phyloP scores from a whole-genome alignment of 2,797 vertebrate species.

The Macrochelys suwanniensis region DNA sequence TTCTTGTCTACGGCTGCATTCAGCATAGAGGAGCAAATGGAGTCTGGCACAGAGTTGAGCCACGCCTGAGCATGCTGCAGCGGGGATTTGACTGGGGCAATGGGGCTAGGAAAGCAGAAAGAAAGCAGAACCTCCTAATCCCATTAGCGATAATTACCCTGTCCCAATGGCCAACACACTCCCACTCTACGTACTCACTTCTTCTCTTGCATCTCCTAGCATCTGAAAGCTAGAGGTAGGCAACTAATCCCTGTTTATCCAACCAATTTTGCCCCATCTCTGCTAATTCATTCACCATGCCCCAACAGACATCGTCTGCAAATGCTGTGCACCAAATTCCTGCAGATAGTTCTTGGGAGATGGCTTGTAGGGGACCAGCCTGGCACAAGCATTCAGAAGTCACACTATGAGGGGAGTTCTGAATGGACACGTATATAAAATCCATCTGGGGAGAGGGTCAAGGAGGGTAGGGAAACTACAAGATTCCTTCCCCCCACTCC shows the following conservation, averaged over 20 bases:
- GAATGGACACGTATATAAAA: not conserved
- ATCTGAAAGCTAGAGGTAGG: not conserved
- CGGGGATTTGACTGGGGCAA: not conserved
- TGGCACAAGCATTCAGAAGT: not conserved
- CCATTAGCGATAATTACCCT: no score
- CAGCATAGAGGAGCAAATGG: not conserved
- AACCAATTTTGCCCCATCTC: not conserved
- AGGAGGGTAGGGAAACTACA: not conserved
- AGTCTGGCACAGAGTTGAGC: rapidly evolving
- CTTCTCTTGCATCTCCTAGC: no score
- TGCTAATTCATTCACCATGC: not conserved
- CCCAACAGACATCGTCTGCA: no score
- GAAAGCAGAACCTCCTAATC: not conserved
- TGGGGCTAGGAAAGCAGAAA: not conserved
- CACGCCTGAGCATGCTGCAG: not conserved
- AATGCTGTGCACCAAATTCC: not conserved
- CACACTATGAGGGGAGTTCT: not conserved
- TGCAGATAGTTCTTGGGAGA: not conserved
- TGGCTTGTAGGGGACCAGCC: not conserved
- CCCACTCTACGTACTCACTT: no score
- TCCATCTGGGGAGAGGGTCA: not conserved
- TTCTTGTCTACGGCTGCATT: rapidly evolving
- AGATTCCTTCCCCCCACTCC: not conserved
- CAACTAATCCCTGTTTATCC: not conserved
- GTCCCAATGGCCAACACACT: no score